Evolutionary conservation across 2,113 vertebrate genomes (phyloP).

Genomic region (Serinus canaria): DNA sequence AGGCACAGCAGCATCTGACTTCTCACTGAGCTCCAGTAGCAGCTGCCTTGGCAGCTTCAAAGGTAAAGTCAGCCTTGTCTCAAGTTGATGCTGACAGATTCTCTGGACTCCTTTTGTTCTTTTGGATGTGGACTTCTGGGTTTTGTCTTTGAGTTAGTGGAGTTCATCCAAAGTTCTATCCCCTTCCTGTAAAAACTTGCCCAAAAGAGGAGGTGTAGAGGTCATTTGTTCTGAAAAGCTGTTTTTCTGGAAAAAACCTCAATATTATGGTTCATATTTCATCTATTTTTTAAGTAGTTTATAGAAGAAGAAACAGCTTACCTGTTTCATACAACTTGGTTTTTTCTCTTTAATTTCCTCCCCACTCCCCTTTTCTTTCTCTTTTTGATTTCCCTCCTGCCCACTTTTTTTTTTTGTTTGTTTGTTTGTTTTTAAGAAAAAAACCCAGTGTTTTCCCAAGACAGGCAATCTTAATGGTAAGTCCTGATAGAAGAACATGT

Average conservation of each 20-base stretch:
- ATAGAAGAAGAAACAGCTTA: not conserved
- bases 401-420: not conserved
- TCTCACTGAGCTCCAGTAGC: not conserved
- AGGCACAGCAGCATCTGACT: not conserved
- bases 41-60: constrained; percentile 32
- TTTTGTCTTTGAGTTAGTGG: constrained; percentile 44
- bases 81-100: constrained; percentile 1
- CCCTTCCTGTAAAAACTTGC: not conserved
- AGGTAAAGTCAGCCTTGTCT: constrained; percentile 16
- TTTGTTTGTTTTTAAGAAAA: not conserved
- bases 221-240: not conserved
- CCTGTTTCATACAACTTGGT: not conserved
- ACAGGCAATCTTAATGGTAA: not conserved
- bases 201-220: not conserved
- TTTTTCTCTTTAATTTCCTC: too few relatives aligned
- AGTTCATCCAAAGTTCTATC: not conserved
- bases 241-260: not conserved
- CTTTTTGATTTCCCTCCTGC: not conserved
- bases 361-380: accelerated
- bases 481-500: not conserved
- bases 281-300: not conserved
- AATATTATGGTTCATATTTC: not conserved
- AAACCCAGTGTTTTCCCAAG: not conserved
- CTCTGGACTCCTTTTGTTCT: not conserved
- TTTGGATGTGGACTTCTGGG: constrained; percentile 8